Conservation (phyloP, 2,797 vertebrate species). For the Hozukius guyotensis region DNA sequence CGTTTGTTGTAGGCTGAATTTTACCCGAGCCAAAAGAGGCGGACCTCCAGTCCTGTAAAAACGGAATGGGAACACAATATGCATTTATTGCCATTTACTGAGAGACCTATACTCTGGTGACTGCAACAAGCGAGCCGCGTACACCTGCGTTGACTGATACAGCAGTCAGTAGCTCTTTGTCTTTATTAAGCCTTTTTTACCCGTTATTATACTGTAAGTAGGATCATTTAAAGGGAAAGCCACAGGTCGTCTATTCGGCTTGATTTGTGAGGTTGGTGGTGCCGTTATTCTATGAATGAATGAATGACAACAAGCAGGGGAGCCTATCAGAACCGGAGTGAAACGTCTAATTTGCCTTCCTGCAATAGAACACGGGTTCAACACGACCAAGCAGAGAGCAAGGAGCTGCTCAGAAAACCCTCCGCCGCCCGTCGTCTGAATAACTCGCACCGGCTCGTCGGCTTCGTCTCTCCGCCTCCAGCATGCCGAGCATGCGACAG, state of each 20-base stretch:
- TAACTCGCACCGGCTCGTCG: conserved; percentile 19
- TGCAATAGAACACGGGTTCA: background rate
- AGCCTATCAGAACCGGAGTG: background rate
- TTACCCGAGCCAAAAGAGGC: conserved; percentile 55
- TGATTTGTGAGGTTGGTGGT: background rate
- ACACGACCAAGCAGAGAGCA: background rate
- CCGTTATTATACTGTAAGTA: background rate
- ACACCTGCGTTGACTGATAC: background rate
- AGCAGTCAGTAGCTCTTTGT: background rate
- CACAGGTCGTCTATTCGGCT: conserved; percentile 21
- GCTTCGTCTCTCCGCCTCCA: conserved; percentile 15
- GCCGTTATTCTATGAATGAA: conserved; percentile 37
- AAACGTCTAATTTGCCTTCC: background rate
- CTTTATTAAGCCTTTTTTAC: background rate
- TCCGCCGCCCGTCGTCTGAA: background rate
- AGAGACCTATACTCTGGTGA: background rate
- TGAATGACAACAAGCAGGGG: conserved; percentile 31
- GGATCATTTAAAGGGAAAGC: conserved; percentile 3
- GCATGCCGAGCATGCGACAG: conserved; percentile 88
- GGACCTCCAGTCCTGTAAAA: conserved; percentile 42
- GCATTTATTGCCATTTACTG: background rate
- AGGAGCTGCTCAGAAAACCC: background rate
- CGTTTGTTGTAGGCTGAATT: conserved; percentile 53
- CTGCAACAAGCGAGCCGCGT: too few species aligned
- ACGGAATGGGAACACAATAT: conserved; percentile 39